Percentiles rank a stretch among this genome's conserved stretches.
Conservation (phyloP, 2,888 invertebrate genomes). For the Ceramica pisi region DNA sequence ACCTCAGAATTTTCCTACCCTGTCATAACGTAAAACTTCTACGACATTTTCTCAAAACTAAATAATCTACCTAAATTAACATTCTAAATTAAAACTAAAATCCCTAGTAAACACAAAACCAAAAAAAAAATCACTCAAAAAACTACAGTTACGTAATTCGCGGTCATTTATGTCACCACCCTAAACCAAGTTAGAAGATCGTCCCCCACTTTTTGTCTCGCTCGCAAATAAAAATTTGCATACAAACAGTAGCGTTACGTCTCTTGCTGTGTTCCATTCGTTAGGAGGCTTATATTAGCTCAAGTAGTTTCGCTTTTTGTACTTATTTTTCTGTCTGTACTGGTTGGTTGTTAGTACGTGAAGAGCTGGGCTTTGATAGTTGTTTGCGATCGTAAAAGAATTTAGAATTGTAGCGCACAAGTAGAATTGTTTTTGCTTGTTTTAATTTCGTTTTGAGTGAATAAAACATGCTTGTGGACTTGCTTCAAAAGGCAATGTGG, state of each 20-base stretch:
- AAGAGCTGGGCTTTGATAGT: slow-evolving; percentile 29
- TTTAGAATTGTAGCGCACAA: slow-evolving; percentile 19
- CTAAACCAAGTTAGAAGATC: slow-evolving; percentile 54
- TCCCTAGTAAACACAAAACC: too few relatives aligned
- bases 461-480: not conserved
- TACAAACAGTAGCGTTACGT: slow-evolving; percentile 75
- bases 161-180: slow-evolving; percentile 34
- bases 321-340: slow-evolving; percentile 56
- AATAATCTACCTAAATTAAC: not conserved
- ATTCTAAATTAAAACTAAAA: not conserved
- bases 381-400: slow-evolving; percentile 36
- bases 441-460: slow-evolving; percentile 4
- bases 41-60: too few relatives aligned
- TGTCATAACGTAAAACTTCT: too few relatives aligned
- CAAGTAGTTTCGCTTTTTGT: slow-evolving; percentile 60
- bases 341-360: slow-evolving; percentile 49
- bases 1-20: too few relatives aligned
- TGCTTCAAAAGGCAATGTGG: not conserved
- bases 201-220: slow-evolving; percentile 66
- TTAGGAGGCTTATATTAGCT: slow-evolving; percentile 61
- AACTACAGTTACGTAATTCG: slow-evolving; percentile 25
- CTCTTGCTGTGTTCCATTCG: slow-evolving; percentile 67
- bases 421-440: slow-evolving; percentile 1
- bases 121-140: slow-evolving; percentile 16
- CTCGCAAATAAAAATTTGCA: slow-evolving; percentile 77